Conservation (phyloP, 2,888 invertebrate species). For the Craniophora ligustri region DNA sequence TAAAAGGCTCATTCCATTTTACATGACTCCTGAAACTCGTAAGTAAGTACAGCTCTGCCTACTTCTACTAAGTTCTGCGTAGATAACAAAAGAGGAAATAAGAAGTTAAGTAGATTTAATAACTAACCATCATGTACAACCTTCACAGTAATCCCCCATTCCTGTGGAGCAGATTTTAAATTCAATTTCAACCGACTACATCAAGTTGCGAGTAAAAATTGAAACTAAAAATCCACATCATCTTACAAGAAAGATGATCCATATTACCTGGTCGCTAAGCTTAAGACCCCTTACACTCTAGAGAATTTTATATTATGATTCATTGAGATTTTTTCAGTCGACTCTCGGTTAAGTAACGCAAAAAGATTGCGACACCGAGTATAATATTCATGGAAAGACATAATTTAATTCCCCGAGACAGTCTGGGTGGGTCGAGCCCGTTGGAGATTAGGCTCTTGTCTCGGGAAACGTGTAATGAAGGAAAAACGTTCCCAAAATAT, state of each 20-base stretch:
- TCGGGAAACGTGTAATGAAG: slow-evolving; percentile 80
- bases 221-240: slow-evolving; percentile 36
- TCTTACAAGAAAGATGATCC: slow-evolving; percentile 35
- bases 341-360: slow-evolving; percentile 69
- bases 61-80: too few relatives aligned
- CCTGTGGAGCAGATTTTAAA: slow-evolving; percentile 23
- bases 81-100: too few relatives aligned
- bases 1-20: too few relatives aligned
- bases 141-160: background rate
- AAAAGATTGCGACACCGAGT: slow-evolving; percentile 80
- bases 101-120: too few relatives aligned
- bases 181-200: slow-evolving; percentile 36
- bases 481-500: slow-evolving; percentile 76
- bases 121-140: background rate
- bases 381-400: slow-evolving; percentile 87
- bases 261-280: slow-evolving; percentile 36
- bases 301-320: slow-evolving; percentile 67
- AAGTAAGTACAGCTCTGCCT: too few relatives aligned
- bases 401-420: slow-evolving; percentile 84
- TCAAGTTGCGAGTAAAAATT: slow-evolving; percentile 32
- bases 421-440: slow-evolving; percentile 65
- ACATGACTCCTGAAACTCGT: too few relatives aligned
- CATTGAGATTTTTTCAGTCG: slow-evolving; percentile 69
- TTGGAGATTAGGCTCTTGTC: slow-evolving; percentile 80
- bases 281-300: slow-evolving; percentile 37